Base-by-base conservation (phyloP, 2,113 vertebrate genomes). In the Odobenus rosmarus region DNA sequence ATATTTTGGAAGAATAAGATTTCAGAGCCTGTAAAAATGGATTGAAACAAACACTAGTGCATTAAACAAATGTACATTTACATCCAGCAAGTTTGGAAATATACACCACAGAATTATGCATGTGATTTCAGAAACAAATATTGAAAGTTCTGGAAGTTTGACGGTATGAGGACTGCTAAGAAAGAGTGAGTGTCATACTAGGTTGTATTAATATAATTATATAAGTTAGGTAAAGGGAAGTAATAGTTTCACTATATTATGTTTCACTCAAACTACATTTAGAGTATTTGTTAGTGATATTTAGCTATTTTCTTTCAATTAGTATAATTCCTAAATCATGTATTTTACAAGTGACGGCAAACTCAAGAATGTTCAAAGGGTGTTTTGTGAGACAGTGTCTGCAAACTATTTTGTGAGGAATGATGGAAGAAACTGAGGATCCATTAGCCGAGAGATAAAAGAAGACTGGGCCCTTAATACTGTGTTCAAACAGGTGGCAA, bases 261-360 rank as follows among this genome's bases (percentile, higher is more conserved):
- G 8, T 74, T 91, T 88, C 85, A 57, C 12, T 91, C 64, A 74
- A 23, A 81, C 15, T 76, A 4, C 18, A 57, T 39, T 72, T 85
- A 86, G 59, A 74, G 12, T 89, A 39, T 21, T 93, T 87, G 71
- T 84, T 33, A 87, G 3, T 94, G 62, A 4, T 64, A 72, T 87
- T 95, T 85, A 79, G 16, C 18, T 96, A 62, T 84, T 80, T 31
- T 94, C 74, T 62, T 91, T 95, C 64, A 94, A 62, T 89, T 46
- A 87, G 15, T 67, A 36, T 64, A 82, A 39, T 94, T 88, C 33
- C 93, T 85, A 72, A 93, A 95, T 53, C 12, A 21, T 80, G 7
- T 72, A 21, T 87, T 91, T 94, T 85, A 46, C 59, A 77, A 85
- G 14, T 59, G 69, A 64, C 7, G 49, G 76, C 18, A 96, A 88